Percentiles rank a stretch among this genome's conserved stretches.
phyloP scores from a whole-genome alignment of 2,888 invertebrate species.

The Cheiracanthium punctorium region DNA sequence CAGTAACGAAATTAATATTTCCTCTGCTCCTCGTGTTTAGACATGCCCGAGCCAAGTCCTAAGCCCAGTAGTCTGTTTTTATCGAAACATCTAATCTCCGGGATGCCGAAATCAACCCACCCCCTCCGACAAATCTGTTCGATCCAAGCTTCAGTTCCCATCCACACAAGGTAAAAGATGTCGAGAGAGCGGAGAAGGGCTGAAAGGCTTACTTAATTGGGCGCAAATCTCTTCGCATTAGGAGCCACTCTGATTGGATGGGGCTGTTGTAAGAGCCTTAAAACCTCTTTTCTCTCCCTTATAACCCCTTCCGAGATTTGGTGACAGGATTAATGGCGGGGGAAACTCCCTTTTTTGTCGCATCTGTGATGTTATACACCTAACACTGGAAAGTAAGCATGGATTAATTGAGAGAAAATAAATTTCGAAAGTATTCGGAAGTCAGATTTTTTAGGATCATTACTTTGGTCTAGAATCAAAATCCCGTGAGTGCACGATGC shows the following conservation, averaged over 20 bases:
- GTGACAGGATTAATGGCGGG: background rate
- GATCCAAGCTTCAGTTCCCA: too few species aligned
- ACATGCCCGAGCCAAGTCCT: too few species aligned
- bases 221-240: slow-evolving; percentile 38
- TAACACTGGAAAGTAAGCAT: too few species aligned
- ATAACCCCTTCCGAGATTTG: background rate
- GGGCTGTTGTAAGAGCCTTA: background rate
- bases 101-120: background rate
- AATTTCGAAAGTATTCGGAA: too few species aligned
- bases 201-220: slow-evolving; percentile 50
- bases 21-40: too few species aligned
- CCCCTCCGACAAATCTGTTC: background rate
- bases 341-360: background rate
- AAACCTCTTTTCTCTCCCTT: background rate
- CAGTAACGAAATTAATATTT: too few species aligned
- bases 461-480: too few species aligned
- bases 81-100: background rate
- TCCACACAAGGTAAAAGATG: background rate
- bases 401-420: too few species aligned
- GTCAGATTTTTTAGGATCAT: too few species aligned
- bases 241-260: background rate
- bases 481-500: too few species aligned
- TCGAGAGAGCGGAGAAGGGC: slow-evolving; percentile 20
- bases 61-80: background rate
- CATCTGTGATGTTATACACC: too few species aligned